phyloP scores from a whole-genome alignment of 2,797 vertebrate species.

The Oryzias dopingdopingensis region DNA sequence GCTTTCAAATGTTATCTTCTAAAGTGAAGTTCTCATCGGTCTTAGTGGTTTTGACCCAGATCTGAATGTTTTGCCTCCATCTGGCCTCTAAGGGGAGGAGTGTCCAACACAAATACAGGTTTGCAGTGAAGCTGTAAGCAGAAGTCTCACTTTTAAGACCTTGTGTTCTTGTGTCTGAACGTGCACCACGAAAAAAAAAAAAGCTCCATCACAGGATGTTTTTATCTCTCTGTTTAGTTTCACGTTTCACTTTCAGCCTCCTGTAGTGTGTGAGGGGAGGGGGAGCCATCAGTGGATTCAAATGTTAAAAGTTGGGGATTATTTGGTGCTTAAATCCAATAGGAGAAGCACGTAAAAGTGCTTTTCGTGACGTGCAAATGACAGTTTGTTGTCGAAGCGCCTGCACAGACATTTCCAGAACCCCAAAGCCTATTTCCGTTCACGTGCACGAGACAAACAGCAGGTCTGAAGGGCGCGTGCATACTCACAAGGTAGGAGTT shows the following conservation, averaged over 20 bases:
- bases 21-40: slow-evolving; percentile 32
- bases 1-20: slow-evolving; percentile 17
- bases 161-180: slow-evolving; percentile 25
- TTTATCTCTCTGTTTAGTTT: slow-evolving; percentile 13
- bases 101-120: slow-evolving; percentile 27
- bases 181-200: slow-evolving; percentile 2
- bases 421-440: too few relatives aligned
- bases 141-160: slow-evolving; percentile 6
- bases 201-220: slow-evolving; percentile 47
- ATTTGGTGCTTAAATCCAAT: too few relatives aligned
- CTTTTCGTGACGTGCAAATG: too few relatives aligned
- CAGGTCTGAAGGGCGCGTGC: too few relatives aligned
- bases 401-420: too few relatives aligned
- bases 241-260: not conserved
- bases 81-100: slow-evolving; percentile 15
- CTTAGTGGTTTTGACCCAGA: slow-evolving; percentile 43
- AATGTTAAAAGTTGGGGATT: too few relatives aligned
- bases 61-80: slow-evolving; percentile 68
- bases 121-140: too few relatives aligned
- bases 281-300: too few relatives aligned
- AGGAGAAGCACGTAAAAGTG: too few relatives aligned
- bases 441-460: too few relatives aligned
- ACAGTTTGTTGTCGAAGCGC: too few relatives aligned
- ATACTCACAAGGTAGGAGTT: slow-evolving; percentile 79
- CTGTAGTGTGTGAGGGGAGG: not conserved